A percentile compares a stretch with the other conserved stretches of the same genome.
phyloP scores from a whole-genome alignment of 2,113 vertebrate species.

The Actenoides hombroni region DNA sequence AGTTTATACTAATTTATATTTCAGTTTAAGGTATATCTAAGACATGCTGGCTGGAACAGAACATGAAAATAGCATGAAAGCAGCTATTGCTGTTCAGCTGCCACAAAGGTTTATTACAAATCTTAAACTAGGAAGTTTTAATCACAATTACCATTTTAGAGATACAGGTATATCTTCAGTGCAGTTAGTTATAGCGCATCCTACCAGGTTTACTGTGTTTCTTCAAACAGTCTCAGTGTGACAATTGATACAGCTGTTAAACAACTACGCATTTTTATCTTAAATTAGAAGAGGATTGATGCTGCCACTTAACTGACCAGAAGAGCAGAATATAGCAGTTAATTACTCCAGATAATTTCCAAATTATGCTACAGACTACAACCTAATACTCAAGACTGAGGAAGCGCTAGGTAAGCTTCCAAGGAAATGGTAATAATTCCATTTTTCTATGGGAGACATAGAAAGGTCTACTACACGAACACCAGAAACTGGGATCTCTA shows the following conservation, averaged over 20 bases:
- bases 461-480: background rate
- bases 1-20: background rate
- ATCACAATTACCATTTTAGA: background rate
- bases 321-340: background rate
- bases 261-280: background rate
- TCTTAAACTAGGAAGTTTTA: background rate
- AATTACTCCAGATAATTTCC: background rate
- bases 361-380: accelerated
- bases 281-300: background rate
- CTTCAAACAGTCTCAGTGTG: background rate
- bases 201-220: background rate
- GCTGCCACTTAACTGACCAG: background rate
- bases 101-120: background rate
- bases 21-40: background rate
- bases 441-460: background rate
- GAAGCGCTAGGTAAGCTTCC: background rate
- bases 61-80: background rate
- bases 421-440: background rate
- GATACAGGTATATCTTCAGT: background rate
- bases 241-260: background rate
- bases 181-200: background rate
- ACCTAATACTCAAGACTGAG: background rate
- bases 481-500: background rate
- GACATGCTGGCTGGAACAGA: background rate
- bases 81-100: background rate